A percentile compares a stretch with the other conserved stretches of the same genome.
phyloP scores from a whole-genome alignment of 53 echinoderm and acorn worm genomes.

The Paracentrotus lividus region DNA sequence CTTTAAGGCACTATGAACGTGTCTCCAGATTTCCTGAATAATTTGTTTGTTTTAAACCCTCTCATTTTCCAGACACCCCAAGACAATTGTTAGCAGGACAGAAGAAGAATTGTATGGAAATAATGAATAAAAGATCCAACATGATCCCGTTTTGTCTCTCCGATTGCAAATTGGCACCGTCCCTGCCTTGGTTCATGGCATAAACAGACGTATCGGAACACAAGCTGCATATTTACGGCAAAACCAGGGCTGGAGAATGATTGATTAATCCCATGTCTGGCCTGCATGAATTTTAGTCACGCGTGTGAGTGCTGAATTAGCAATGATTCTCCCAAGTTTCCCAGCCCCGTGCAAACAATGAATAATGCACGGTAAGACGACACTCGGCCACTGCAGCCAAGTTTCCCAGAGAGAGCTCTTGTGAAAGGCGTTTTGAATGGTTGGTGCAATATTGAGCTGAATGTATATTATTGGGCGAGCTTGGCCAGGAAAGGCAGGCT shows the following conservation, averaged over 20 bases:
- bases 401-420: slow-evolving; percentile 30
- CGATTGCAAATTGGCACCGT: slow-evolving; percentile 45
- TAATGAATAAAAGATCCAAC: slow-evolving; percentile 58
- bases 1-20: neutral
- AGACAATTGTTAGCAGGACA: slow-evolving; percentile 10
- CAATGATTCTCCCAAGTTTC: slow-evolving; percentile 35
- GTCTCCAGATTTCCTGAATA: slow-evolving; percentile 50
- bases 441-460: neutral
- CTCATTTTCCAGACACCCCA: slow-evolving; percentile 42
- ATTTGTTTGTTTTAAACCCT: slow-evolving; percentile 49
- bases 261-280: slow-evolving; percentile 60
- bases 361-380: slow-evolving; percentile 62
- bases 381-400: slow-evolving; percentile 25
- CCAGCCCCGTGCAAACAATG: neutral
- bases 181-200: slow-evolving; percentile 18
- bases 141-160: slow-evolving; percentile 61
- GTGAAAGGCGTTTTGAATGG: slow-evolving; percentile 37
- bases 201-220: slow-evolving; percentile 45
- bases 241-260: slow-evolving; percentile 16
- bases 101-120: slow-evolving; percentile 35
- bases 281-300: slow-evolving; percentile 50
- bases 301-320: slow-evolving; percentile 64
- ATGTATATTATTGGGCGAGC: neutral
- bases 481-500: neutral
- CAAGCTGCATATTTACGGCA: slow-evolving; percentile 30